phyloP scores from a whole-genome alignment of 2,113 vertebrate species.

The Oryzias melastigma region DNA sequence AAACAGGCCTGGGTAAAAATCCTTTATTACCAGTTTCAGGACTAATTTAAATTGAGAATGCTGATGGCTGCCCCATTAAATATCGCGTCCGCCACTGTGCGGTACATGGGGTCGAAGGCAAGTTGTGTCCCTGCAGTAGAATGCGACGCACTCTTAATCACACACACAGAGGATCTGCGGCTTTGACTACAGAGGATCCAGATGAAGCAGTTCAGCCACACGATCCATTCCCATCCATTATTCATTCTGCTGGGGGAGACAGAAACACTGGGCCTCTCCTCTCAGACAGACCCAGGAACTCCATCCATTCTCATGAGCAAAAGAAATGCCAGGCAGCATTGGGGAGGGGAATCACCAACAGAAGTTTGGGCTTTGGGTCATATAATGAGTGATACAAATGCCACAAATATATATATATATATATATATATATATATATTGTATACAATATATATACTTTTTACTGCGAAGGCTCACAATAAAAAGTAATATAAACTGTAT shows the following conservation, averaged over 20 bases:
- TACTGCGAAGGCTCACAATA: too few relatives aligned
- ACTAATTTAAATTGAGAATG: slow-evolving; percentile 67
- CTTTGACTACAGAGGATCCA: slow-evolving; percentile 66
- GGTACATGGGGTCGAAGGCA: slow-evolving; percentile 16
- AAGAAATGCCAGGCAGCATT: slow-evolving; percentile 47
- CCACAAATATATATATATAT: too few relatives aligned
- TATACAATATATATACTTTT: too few relatives aligned
- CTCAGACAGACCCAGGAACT: slow-evolving; percentile 59
- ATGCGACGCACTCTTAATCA: slow-evolving; percentile 24
- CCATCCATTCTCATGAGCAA: slow-evolving; percentile 62
- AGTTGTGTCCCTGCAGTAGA: slow-evolving; percentile 9
- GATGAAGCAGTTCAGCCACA: slow-evolving; percentile 72
- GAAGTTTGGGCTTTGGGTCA: slow-evolving; percentile 29
- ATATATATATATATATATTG: too few relatives aligned
- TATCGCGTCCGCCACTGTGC: slow-evolving; percentile 31
- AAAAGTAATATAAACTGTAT: too few relatives aligned
- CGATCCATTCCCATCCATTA: slow-evolving; percentile 74
- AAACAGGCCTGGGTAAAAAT: slow-evolving; percentile 54
- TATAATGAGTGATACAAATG: slow-evolving; percentile 13
- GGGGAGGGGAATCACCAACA: slow-evolving; percentile 11
- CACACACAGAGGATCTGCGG: slow-evolving; percentile 40
- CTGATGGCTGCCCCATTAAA: slow-evolving; percentile 55
- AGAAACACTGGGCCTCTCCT: slow-evolving; percentile 52
- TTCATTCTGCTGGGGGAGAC: slow-evolving; percentile 65
- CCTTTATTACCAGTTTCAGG: slow-evolving; percentile 59